A percentile compares a stretch with the other conserved stretches of the same genome.
phyloP scores from a whole-genome alignment of 1,140 invertebrate species.

The Paraescarpia echinospica region DNA sequence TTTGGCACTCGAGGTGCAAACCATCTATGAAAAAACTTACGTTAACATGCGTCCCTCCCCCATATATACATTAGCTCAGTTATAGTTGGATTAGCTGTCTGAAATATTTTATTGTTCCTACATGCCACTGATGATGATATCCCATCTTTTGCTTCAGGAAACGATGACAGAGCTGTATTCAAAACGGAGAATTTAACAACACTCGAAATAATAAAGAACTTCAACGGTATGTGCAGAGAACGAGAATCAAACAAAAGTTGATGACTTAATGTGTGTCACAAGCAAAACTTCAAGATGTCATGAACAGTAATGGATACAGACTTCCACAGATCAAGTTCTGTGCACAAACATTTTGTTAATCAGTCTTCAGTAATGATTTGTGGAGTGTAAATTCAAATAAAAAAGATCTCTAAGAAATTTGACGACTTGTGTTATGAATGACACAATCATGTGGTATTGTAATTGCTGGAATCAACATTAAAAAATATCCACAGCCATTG shows the following conservation, averaged over 20 bases:
- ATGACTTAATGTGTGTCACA: neutral
- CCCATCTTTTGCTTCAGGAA: neutral
- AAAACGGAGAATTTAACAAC: constrained; percentile 12
- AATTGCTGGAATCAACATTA: too few relatives aligned
- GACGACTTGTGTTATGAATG: too few relatives aligned
- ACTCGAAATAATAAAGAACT: neutral
- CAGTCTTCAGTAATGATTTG: neutral
- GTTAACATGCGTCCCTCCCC: too few relatives aligned
- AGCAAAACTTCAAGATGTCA: neutral
- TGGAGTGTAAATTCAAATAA: neutral
- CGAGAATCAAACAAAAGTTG: neutral
- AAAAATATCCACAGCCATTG: too few relatives aligned
- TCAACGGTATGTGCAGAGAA: neutral
- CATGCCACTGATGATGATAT: neutral
- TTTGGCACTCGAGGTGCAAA: too few relatives aligned
- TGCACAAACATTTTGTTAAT: neutral
- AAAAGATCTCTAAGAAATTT: too few relatives aligned
- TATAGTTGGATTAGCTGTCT: neutral
- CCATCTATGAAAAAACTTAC: too few relatives aligned
- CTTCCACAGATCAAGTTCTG: neutral
- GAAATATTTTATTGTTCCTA: neutral
- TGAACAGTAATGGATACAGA: neutral
- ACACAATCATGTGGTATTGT: too few relatives aligned
- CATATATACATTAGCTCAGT: neutral
- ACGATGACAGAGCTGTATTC: constrained; percentile 14